phyloP scores from a whole-genome alignment of 2,888 invertebrate genomes.

The Clunio marinus region DNA sequence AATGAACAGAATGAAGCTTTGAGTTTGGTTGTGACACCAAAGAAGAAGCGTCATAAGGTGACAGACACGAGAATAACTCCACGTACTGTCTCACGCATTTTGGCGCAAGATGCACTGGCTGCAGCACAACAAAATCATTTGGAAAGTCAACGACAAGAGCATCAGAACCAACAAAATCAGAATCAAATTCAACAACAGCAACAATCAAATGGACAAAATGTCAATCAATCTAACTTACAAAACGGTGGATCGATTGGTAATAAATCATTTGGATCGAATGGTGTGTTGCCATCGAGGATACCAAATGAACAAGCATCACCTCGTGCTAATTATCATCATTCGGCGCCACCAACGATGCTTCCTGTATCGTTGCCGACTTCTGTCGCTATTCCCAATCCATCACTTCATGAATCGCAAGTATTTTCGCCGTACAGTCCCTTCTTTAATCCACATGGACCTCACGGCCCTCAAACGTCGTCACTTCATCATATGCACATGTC shows the following conservation, averaged over 20 bases:
- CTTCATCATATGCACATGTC: constrained; percentile 51
- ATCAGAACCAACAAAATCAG: constrained; percentile 15
- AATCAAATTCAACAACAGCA: constrained; percentile 23
- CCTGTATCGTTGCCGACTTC: constrained; percentile 87
- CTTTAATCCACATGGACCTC: constrained; percentile 62
- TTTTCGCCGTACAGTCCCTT: constrained; percentile 89
- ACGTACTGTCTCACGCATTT: constrained; percentile 79
- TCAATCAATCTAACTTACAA: constrained; percentile 44
- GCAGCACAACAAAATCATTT: constrained; percentile 57
- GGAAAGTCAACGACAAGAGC: constrained; percentile 60
- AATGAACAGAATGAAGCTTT: constrained; percentile 91
- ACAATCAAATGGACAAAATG: constrained; percentile 20
- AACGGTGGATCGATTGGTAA: constrained; percentile 52
- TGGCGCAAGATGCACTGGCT: constrained; percentile 75
- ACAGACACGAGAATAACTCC: constrained; percentile 91
- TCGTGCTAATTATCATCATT: constrained; percentile 56
- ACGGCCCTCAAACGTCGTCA: constrained; percentile 50
- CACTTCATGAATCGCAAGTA: constrained; percentile 89
- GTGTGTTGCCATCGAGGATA: constrained; percentile 50
- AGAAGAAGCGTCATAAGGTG: constrained; percentile 96
- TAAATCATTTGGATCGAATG: constrained; percentile 23
- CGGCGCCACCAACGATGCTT: constrained; percentile 74
- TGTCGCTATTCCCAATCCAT: constrained; percentile 94
- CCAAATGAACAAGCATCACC: constrained; percentile 61
- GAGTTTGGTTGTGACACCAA: constrained; percentile 89